phyloP scores from a whole-genome alignment of 37 sponge, comb jelly and placozoan species.

The Chondrosia reniformis region DNA sequence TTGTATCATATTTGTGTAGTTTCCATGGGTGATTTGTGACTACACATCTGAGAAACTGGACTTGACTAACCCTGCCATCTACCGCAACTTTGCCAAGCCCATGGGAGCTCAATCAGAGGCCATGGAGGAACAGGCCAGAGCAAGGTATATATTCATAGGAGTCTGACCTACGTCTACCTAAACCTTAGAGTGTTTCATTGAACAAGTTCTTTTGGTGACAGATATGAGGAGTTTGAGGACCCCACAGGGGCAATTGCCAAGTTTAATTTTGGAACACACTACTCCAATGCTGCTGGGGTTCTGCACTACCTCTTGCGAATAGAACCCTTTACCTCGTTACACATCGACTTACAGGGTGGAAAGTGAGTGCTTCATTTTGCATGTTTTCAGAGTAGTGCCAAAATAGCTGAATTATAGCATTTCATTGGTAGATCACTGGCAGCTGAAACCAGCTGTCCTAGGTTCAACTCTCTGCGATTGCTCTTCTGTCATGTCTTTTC shows the following conservation, averaged over 20 bases:
- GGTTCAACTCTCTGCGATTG: too few relatives aligned
- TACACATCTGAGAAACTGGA: slow-evolving; percentile 65
- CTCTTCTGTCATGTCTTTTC: too few relatives aligned
- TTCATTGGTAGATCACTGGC: too few relatives aligned
- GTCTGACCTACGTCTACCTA: neutral
- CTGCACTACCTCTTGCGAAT: slow-evolving; percentile 91
- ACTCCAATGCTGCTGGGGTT: slow-evolving; percentile 94
- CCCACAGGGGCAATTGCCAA: slow-evolving; percentile 59
- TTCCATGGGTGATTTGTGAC: slow-evolving; percentile 93
- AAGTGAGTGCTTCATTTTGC: slow-evolving; percentile 36
- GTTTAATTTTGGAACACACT: slow-evolving; percentile 98
- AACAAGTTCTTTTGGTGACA: neutral
- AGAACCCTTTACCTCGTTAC: slow-evolving; percentile 92
- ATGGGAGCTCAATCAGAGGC: slow-evolving; percentile 77
- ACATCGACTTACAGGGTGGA: slow-evolving; percentile 90
- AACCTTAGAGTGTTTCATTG: neutral
- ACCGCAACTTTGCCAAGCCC: slow-evolving; percentile 84
- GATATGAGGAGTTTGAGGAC: slow-evolving; percentile 86
- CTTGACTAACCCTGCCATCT: slow-evolving; percentile 54
- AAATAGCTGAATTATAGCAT: too few relatives aligned
- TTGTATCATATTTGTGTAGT: slow-evolving; percentile 34
- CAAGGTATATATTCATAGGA: slow-evolving; percentile 22
- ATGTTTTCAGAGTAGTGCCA: too few relatives aligned
- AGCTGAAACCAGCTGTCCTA: too few relatives aligned
- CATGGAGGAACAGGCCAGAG: slow-evolving; percentile 38